Evolutionary conservation across 2,888 invertebrate species (phyloP).

Genomic region (Tethea ocularis): DNA sequence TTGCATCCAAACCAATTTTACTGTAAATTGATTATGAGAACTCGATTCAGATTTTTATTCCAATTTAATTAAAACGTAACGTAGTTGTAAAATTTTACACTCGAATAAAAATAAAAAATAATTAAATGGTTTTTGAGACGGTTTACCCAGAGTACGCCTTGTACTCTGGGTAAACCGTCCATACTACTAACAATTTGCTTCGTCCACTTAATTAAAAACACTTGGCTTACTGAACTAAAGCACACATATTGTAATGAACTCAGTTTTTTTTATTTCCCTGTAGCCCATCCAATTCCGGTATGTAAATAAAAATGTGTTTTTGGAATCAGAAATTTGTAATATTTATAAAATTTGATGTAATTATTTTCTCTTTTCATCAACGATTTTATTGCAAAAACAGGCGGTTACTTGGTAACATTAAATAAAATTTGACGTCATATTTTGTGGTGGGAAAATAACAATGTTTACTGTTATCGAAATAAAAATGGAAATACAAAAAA

Average conservation of each 20-base stretch:
- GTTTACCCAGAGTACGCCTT: neutral
- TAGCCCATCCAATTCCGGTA: neutral
- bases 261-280: neutral
- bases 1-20: slow-evolving; percentile 11
- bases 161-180: too few species aligned
- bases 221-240: neutral
- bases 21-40: slow-evolving; percentile 17
- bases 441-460: too few species aligned
- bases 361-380: too few species aligned
- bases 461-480: too few species aligned
- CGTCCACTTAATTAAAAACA: neutral
- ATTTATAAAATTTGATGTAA: too few species aligned
- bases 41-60: neutral
- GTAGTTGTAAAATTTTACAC: neutral
- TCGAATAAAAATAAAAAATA: neutral
- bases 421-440: too few species aligned
- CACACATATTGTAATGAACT: neutral
- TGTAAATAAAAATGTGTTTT: too few species aligned
- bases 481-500: too few species aligned
- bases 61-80: neutral
- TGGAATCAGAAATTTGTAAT: too few species aligned
- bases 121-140: neutral
- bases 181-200: too few species aligned
- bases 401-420: too few species aligned
- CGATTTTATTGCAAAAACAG: too few species aligned